A percentile compares a stretch with the other conserved stretches of the same genome.
phyloP scores from a whole-genome alignment of 2,113 vertebrate genomes.

The Pandion haliaetus region DNA sequence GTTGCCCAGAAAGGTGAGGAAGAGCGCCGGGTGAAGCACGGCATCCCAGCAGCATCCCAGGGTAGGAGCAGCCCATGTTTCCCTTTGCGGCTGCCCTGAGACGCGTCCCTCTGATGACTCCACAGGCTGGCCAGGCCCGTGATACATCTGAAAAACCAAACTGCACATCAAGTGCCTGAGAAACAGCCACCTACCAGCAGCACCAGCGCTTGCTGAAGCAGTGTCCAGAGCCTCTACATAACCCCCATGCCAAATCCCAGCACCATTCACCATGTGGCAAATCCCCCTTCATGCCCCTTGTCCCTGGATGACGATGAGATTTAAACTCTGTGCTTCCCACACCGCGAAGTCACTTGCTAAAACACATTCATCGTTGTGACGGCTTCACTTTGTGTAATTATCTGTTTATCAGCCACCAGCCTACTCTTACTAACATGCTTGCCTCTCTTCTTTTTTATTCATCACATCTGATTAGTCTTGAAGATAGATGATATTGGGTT shows the following conservation, averaged over 20 bases:
- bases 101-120: fast-evolving
- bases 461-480: not conserved
- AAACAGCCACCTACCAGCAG: not conserved
- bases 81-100: fast-evolving
- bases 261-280: not conserved
- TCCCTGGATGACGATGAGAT: not conserved
- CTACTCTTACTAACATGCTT: not conserved
- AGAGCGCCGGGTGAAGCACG: fast-evolving
- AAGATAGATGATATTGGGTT: constrained; percentile 19
- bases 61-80: not conserved
- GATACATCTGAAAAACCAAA: not conserved
- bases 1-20: not conserved
- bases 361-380: not conserved
- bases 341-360: not conserved
- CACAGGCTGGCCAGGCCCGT: not conserved
- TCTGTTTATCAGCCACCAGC: constrained; percentile 39
- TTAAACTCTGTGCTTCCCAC: not conserved
- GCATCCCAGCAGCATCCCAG: not conserved
- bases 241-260: not conserved
- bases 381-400: constrained; percentile 33
- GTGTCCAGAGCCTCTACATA: not conserved
- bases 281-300: not conserved
- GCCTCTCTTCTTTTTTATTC: constrained; percentile 32
- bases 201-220: not conserved
- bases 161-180: not conserved